Percentiles rank a stretch among this genome's conserved stretches.
phyloP scores from a whole-genome alignment of 2,113 vertebrate species.

The Ibidorhyncha struthersii region DNA sequence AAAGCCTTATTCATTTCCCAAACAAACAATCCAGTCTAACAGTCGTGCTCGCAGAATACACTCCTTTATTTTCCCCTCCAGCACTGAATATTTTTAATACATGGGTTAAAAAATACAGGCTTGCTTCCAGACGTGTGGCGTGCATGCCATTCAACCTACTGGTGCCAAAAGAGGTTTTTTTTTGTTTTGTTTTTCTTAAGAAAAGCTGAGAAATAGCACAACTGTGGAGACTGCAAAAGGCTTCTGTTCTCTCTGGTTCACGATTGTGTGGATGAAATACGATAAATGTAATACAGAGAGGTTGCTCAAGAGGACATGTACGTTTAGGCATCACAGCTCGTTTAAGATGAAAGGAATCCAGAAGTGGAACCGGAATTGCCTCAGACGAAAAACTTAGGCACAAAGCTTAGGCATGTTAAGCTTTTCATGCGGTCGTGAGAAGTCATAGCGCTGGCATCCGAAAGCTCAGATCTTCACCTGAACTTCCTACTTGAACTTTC shows the following conservation, averaged over 20 bases:
- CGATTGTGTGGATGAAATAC: background rate
- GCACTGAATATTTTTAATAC: conserved; percentile 14
- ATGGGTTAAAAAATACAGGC: conserved; percentile 24
- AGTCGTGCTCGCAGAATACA: background rate
- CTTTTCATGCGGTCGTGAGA: background rate
- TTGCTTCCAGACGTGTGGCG: background rate
- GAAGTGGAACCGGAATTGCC: background rate
- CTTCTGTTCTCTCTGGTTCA: background rate
- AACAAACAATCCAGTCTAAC: conserved; percentile 51
- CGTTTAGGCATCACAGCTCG: background rate
- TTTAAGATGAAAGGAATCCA: conserved; percentile 28
- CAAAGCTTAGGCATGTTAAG: background rate
- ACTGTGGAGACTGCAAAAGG: background rate
- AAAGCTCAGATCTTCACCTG: background rate
- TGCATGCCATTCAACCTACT: conserved; percentile 53
- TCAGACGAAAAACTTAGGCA: background rate
- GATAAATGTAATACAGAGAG: background rate
- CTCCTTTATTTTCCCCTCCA: conserved; percentile 48
- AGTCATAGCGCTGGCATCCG: background rate
- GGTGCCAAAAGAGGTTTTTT: background rate
- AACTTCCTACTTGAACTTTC: background rate
- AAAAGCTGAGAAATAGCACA: background rate
- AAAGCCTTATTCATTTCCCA: conserved; percentile 72
- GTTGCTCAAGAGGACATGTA: conserved; percentile 32
- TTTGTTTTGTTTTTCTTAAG: background rate